Conservation (phyloP, 1,140 invertebrate genomes). For the Zaprionus ornatus region DNA sequence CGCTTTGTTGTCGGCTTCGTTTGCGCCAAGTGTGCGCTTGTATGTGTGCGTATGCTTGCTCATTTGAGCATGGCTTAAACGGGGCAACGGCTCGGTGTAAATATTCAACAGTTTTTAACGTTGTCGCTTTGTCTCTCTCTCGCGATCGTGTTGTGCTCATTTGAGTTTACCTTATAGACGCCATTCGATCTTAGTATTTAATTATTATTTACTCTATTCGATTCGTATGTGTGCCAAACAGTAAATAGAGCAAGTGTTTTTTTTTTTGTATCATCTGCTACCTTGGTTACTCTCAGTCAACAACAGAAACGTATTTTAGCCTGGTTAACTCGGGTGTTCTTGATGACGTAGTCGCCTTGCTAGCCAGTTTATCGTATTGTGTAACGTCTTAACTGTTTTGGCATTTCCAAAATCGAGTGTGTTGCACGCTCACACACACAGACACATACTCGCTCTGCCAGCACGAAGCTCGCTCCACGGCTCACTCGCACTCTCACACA, state of each 20-base stretch:
- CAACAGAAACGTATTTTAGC: constrained; percentile 40
- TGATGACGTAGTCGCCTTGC: constrained; percentile 66
- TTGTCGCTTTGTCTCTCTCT: constrained; percentile 16
- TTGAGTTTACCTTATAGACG: constrained; percentile 21
- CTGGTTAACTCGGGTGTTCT: constrained; percentile 16
- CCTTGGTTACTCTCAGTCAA: constrained; percentile 51
- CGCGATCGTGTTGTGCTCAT: constrained; percentile 12
- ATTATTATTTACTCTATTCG: constrained; percentile 4
- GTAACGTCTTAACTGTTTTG: constrained; percentile 78
- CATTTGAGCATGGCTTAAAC: constrained; percentile 73
- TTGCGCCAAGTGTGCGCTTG: constrained; percentile 32
- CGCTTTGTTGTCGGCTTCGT: constrained; percentile 28
- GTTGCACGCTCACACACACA: constrained; percentile 48
- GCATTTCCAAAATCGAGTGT: constrained; percentile 67
- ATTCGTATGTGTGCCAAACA: constrained; percentile 20
- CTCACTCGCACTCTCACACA: constrained; percentile 40
- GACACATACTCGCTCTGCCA: neutral
- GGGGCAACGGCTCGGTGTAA: constrained; percentile 48
- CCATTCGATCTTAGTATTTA: constrained; percentile 4
- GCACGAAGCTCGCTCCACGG: constrained; percentile 40
- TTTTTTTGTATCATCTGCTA: constrained; percentile 29
- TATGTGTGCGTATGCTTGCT: constrained; percentile 35
- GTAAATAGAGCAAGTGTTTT: constrained; percentile 47
- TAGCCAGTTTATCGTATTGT: constrained; percentile 48
- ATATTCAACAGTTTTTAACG: constrained; percentile 66